These are phyloP conservation scores for Dendrolimus pini DNA, from an alignment of 2,888 invertebrate genomes.

Conservation along the genomic window DNA sequence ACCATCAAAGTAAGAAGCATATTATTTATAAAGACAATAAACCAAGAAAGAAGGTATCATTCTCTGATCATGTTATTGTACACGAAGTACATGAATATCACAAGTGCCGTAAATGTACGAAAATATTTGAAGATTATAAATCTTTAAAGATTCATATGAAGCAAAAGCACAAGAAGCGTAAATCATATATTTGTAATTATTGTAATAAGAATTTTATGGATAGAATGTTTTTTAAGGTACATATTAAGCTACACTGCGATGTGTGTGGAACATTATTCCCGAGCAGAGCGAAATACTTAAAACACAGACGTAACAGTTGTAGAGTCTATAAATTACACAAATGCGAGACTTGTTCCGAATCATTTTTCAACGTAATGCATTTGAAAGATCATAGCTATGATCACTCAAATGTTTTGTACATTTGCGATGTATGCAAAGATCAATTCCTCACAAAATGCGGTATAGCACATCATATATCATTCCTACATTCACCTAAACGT, in stretches of 20 bases:
- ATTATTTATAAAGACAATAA: constrained; percentile 42
- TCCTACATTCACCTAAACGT: constrained; percentile 38
- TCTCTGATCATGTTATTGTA: constrained; percentile 55
- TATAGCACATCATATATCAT: constrained; percentile 47
- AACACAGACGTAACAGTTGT: constrained; percentile 44
- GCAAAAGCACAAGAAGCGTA: constrained; percentile 50
- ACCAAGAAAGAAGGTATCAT: constrained; percentile 51
- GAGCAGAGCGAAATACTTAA: constrained; percentile 30
- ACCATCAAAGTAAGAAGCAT: constrained; percentile 54
- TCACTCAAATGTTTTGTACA: constrained; percentile 30
- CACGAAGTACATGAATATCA: constrained; percentile 57
- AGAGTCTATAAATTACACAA: constrained; percentile 34
- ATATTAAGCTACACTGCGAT: constrained; percentile 60
- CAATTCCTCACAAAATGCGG: constrained; percentile 46
- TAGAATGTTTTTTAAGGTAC: constrained; percentile 58
- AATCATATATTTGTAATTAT: constrained; percentile 61
- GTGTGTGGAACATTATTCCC: constrained; percentile 36
- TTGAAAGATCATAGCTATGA: constrained; percentile 58
- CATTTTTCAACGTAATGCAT: constrained; percentile 48
- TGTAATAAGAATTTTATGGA: constrained; percentile 55
- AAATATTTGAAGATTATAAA: constrained; percentile 46
- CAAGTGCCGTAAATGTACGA: constrained; percentile 55
- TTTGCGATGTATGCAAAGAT: constrained; percentile 61
- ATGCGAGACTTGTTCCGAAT: constrained; percentile 41
- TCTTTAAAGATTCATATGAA: constrained; percentile 45